phyloP scores from a whole-genome alignment of 1,140 invertebrate species.

The Phymorhynchus buccinoides region DNA sequence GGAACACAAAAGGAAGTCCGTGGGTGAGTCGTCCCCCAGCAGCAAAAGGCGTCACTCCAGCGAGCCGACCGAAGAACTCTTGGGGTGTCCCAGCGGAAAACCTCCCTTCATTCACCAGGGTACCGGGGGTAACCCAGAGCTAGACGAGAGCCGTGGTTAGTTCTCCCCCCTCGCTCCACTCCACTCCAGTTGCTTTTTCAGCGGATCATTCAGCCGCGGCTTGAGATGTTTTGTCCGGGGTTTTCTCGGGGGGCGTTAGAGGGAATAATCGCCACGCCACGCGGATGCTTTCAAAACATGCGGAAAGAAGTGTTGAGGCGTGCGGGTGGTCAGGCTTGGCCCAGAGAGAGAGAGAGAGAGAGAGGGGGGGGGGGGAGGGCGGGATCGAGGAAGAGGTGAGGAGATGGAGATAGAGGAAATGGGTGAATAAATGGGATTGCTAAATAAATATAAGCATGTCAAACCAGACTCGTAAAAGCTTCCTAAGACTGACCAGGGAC shows the following conservation, averaged over 20 bases:
- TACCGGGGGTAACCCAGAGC: not conserved
- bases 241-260: slow-evolving; percentile 1
- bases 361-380: not conserved
- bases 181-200: not conserved
- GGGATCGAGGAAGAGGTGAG: not conserved
- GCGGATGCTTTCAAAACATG: slow-evolving; percentile 3
- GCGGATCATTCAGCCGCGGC: not conserved
- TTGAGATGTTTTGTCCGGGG: not conserved
- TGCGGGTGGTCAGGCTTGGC: not conserved
- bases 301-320: not conserved
- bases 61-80: not conserved
- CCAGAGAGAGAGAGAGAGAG: not conserved
- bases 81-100: not conserved
- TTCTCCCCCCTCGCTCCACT: not conserved
- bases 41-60: slow-evolving; percentile 1
- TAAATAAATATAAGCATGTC: not conserved
- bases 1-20: not conserved
- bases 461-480: not conserved
- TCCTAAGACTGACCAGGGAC: not conserved
- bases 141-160: not conserved
- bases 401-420: too few relatives aligned
- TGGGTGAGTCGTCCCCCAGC: not conserved
- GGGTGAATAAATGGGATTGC: too few relatives aligned
- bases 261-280: not conserved
- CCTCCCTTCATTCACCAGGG: not conserved